These are phyloP conservation scores for Agonopterix subpropinquella DNA, from an alignment of 2,888 invertebrate genomes.

Conservation along the genomic window DNA sequence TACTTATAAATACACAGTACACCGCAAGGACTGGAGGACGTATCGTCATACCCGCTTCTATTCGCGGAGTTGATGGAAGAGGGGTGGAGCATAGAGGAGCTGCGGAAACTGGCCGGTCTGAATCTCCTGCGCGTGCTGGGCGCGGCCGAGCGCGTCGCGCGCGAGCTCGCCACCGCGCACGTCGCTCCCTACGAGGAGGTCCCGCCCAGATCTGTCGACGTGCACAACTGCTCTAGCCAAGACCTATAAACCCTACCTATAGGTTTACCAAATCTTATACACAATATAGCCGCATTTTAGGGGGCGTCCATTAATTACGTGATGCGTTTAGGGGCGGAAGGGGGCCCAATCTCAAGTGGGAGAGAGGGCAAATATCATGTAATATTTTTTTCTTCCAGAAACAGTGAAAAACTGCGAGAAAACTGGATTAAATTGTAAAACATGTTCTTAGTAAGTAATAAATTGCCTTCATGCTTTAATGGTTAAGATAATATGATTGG, in stretches of 20 bases:
- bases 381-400: no score
- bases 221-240: constrained; percentile 79
- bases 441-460: no score
- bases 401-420: no score
- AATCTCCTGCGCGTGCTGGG: constrained; percentile 84
- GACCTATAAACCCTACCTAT: constrained; percentile 57
- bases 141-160: constrained; percentile 83
- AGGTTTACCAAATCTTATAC: no score
- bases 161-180: constrained; percentile 81
- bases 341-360: no score
- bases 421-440: no score
- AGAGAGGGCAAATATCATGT: no score
- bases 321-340: no score
- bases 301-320: no score
- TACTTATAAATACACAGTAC: constrained; percentile 70
- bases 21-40: constrained; percentile 88
- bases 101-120: constrained; percentile 85
- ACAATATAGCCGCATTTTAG: no score
- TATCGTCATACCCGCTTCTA: constrained; percentile 84
- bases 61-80: constrained; percentile 86
- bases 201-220: constrained; percentile 73
- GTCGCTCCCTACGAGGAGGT: constrained; percentile 85
- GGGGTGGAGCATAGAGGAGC: constrained; percentile 87
- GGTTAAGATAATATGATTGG: no score
- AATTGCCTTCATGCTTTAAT: no score